Base-by-base conservation (phyloP, 2,888 invertebrate genomes). In the Alsophila aescularia region DNA sequence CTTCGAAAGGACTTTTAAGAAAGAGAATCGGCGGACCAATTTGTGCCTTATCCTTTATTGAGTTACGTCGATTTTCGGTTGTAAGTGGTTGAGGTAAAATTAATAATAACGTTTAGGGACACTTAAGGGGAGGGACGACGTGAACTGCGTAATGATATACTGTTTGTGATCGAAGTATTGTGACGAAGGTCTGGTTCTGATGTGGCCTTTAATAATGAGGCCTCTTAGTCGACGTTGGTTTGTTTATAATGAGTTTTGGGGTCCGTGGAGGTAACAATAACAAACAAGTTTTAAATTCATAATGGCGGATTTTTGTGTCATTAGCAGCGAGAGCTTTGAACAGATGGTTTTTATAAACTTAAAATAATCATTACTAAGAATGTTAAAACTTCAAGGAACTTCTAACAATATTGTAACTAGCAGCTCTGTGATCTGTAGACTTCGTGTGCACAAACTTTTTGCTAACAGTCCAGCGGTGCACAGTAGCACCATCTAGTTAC, bases 61-160 rank as follows among this genome's bases (percentile, higher is more conserved):
- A 32, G 66, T 72, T 78, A 64, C 72, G 81, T 75, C 70, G 62
- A 68, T 62, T 67, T 73, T 73, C 60, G 69, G 18, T 72, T 76
- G 69, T 54, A 41, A 53, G 50, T 58, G 57, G 60, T 56, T 56
- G 65, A 67, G 72, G 70, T 74, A 64, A 79, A 78, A 79, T 83
- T 85, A 85, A 85, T 84, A 83, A 81, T 85, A 81, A 81, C 72
- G 85, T 85, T 84, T 79, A 79, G 77, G 77, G 73, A 72, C 74
- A 73, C 78, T 83, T 84, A 79, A 82, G 80, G 85, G 85, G 85
- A 77, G 81, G 84, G 78, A 68, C 68, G 56, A 62, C 60, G 59
- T 41, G 60, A 49, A 65, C 66, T 21, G 54, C 27, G 69, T 75
- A 73, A 67, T 67, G 71, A 70, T 69, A 69, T 65, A 72, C 73